Conservation (phyloP, 2,113 vertebrate species). For the Pundamilia nyererei region DNA sequence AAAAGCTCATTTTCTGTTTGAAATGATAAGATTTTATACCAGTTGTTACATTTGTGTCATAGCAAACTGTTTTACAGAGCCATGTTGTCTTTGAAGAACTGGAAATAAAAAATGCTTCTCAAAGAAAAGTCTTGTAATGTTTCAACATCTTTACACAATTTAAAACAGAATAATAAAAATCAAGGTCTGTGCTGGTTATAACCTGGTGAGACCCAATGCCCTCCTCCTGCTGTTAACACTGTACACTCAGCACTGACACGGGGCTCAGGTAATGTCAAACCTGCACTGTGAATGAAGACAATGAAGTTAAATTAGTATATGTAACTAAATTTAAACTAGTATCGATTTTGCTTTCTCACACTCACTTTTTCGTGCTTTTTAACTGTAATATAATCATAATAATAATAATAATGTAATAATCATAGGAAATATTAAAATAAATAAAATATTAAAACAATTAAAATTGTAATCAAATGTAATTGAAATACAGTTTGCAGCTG, state of each 20-base stretch:
- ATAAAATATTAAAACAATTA: background rate
- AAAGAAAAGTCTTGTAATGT: background rate
- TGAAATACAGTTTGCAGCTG: background rate
- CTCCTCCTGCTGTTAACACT: background rate
- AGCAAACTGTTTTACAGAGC: background rate
- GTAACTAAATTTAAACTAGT: background rate
- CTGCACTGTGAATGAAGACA: background rate
- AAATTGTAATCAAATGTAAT: background rate
- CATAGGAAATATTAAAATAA: background rate
- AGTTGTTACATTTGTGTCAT: background rate
- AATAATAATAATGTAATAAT: background rate
- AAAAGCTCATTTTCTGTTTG: background rate
- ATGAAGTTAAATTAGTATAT: background rate
- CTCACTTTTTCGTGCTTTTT: rapidly evolving
- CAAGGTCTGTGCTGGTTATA: background rate
- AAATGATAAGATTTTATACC: background rate
- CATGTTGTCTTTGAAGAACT: background rate
- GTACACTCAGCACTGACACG: background rate
- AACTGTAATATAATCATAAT: background rate
- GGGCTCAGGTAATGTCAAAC: background rate
- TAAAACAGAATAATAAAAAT: background rate
- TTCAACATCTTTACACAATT: background rate
- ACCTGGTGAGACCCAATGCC: background rate
- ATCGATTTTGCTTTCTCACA: background rate
- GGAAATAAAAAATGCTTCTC: background rate